Percentiles rank a stretch among this genome's conserved stretches.
Evolutionary conservation across 2,113 vertebrate genomes (phyloP).

Genomic region (Macquaria australasica): DNA sequence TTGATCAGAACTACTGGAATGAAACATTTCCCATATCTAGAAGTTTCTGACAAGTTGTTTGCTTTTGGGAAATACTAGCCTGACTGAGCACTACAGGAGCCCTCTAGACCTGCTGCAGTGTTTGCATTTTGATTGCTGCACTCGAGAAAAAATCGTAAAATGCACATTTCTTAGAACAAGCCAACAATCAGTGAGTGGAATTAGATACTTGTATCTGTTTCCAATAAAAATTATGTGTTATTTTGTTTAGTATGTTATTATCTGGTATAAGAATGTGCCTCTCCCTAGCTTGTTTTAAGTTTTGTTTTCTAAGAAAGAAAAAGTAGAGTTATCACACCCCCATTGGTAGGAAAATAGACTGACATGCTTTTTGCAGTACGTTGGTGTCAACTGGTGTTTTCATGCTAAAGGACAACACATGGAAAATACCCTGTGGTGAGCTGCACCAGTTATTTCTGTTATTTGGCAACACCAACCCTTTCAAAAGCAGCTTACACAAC

Average conservation of each 20-base stretch:
- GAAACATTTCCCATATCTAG: constrained; percentile 36
- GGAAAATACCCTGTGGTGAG: constrained; percentile 61
- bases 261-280: neutral
- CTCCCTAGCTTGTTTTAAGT: neutral
- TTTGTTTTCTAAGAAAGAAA: neutral
- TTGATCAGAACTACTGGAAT: constrained; percentile 52
- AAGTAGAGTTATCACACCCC: neutral
- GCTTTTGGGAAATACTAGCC: constrained; percentile 36
- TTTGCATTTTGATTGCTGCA: constrained; percentile 20
- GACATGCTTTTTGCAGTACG: neutral
- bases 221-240: neutral
- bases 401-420: constrained; percentile 44
- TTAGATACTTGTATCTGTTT: neutral
- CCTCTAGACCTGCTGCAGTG: neutral
- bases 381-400: constrained; percentile 48
- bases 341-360: neutral
- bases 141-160: neutral
- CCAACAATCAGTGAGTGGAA: neutral
- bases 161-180: neutral
- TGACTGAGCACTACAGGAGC: neutral
- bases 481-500: constrained; percentile 58
- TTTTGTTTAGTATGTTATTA: neutral
- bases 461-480: constrained; percentile 41
- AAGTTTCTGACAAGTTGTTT: constrained; percentile 34
- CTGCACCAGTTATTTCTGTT: constrained; percentile 44